phyloP scores from a whole-genome alignment of 2,888 invertebrate species.

The Brachyptera putata region DNA sequence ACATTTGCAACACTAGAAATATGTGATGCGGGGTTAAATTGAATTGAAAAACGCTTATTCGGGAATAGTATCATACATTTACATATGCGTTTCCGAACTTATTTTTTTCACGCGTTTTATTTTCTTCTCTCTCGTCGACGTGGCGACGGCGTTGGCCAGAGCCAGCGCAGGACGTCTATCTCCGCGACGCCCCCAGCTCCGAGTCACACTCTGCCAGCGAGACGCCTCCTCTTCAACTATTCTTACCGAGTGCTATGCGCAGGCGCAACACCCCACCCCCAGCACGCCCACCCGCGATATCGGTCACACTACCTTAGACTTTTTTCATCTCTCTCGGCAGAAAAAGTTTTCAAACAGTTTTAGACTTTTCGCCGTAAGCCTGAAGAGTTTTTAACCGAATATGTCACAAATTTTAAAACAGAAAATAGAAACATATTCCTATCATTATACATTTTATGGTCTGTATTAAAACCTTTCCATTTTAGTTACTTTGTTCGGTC shows the following conservation, averaged over 20 bases:
- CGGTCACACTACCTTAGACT: constrained; percentile 28
- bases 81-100: not conserved
- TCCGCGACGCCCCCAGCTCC: constrained; percentile 23
- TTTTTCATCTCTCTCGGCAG: constrained; percentile 20
- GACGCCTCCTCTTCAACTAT: constrained; percentile 5
- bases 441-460: no score
- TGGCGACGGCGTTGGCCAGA: constrained; percentile 10
- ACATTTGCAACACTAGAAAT: no score
- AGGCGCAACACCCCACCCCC: constrained; percentile 20
- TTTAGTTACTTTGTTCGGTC: no score
- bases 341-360: constrained; percentile 18
- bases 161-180: constrained; percentile 23
- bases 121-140: constrained; percentile 21
- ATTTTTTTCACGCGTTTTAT: not conserved
- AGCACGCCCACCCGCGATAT: constrained; percentile 13
- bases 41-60: no score
- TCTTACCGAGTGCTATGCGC: not conserved
- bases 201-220: not conserved
- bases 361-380: constrained; percentile 11
- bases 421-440: no score
- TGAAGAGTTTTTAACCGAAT: constrained; percentile 11
- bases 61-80: not conserved
- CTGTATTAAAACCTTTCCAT: no score
- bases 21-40: no score
- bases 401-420: constrained; percentile 6